Evolutionary conservation across 1,140 invertebrate genomes (phyloP).

Genomic region (Cardiocondyla obscurior): DNA sequence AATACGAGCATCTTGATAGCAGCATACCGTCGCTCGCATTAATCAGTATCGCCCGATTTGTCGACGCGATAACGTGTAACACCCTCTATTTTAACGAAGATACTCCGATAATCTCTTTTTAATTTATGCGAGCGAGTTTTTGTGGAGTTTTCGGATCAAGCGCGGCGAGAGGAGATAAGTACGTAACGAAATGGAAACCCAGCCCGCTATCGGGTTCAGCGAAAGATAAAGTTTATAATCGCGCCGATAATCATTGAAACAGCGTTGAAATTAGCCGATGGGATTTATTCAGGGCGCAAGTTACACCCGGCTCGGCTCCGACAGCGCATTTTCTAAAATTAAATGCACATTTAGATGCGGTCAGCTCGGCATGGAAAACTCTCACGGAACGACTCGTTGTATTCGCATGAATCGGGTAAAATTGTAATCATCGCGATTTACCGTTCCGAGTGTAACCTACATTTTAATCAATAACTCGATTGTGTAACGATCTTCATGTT

Average conservation of each 20-base stretch:
- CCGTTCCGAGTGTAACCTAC: constrained; percentile 5
- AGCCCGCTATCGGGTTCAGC: not conserved
- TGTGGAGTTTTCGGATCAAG: constrained; percentile 21
- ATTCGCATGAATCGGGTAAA: not conserved
- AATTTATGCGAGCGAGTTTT: constrained; percentile 39
- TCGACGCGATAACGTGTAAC: constrained; percentile 34
- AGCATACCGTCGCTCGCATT: not conserved
- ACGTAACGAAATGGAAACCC: constrained; percentile 1
- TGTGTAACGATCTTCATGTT: constrained; percentile 3
- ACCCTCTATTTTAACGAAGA: constrained; percentile 40
- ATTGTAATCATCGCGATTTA: constrained; percentile 22
- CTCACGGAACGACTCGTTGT: not conserved
- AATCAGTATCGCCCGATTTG: constrained; percentile 36
- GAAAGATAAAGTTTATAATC: constrained; percentile 48
- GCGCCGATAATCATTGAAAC: constrained; percentile 14
- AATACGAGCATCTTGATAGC: constrained; percentile 49
- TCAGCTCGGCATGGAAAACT: constrained; percentile 29
- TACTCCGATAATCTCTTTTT: constrained; percentile 42
- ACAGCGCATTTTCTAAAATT: constrained; percentile 40
- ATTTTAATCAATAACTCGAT: constrained; percentile 26
- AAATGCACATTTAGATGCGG: constrained; percentile 21
- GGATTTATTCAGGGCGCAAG: constrained; percentile 27
- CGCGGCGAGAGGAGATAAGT: constrained; percentile 21
- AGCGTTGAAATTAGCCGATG: constrained; percentile 22
- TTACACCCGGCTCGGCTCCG: not conserved